Percentiles rank a stretch among this genome's conserved stretches.
Conservation (phyloP, 2,797 vertebrate genomes). For the Galago senegalensis region DNA sequence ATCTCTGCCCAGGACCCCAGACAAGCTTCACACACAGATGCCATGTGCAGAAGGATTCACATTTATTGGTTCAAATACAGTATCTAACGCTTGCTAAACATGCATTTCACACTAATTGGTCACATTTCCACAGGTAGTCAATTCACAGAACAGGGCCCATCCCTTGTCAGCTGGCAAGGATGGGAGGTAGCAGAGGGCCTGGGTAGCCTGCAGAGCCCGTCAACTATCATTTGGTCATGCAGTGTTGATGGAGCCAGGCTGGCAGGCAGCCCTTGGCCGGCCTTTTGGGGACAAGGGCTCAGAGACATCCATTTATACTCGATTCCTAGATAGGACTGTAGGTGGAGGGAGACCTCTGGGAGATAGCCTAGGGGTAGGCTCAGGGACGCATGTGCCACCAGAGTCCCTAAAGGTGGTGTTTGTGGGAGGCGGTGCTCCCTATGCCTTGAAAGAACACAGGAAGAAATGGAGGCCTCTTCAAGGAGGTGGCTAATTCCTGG, state of each 20-base stretch:
- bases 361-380: constrained; percentile 33
- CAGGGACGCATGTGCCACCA: constrained; percentile 65
- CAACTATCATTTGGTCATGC: constrained; percentile 83
- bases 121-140: constrained; percentile 99
- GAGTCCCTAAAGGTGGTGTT: constrained; percentile 40
- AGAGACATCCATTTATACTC: constrained; percentile 72
- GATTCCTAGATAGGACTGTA: constrained; percentile 71
- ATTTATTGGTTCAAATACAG: constrained; percentile 99
- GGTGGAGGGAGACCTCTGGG: neutral
- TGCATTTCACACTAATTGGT: constrained; percentile 98
- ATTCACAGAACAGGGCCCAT: constrained; percentile 94
- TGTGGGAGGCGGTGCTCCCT: constrained; percentile 81
- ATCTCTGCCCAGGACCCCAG: neutral
- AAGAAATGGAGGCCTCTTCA: constrained; percentile 70
- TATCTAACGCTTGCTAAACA: constrained; percentile 99
- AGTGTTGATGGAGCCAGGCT: constrained; percentile 73
- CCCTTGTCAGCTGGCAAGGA: constrained; percentile 84
- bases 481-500: neutral
- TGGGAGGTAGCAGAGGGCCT: constrained; percentile 84
- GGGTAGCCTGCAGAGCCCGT: constrained; percentile 75
- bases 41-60: constrained; percentile 95
- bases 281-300: constrained; percentile 83
- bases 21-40: constrained; percentile 72
- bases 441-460: constrained; percentile 73
- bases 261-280: constrained; percentile 81